Base-by-base conservation (phyloP, 2,797 vertebrate species). In the Yasuhikotakia modesta region DNA sequence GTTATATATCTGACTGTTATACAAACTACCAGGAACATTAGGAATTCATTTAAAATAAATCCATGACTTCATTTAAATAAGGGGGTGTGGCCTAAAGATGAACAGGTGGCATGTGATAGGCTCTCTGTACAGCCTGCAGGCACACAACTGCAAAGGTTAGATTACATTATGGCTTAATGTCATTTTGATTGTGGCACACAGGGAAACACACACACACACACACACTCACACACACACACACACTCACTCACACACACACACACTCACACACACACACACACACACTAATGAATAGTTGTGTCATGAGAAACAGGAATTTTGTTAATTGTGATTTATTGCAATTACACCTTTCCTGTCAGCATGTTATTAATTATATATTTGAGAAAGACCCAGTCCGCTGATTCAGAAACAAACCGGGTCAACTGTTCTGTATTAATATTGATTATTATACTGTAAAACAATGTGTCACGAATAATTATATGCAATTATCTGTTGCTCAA, bases 401-500 rank as follows among this genome's bases (percentile, higher is more conserved):
- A 39, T 78, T 82, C 65, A 39, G 65, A 53, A 69, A 69, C 74
- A 79, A 70, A 66, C 35, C 14, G 48, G 74, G 73, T 79, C 61
- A 76, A 79, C 67, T 14, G 32, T 45, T 61, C 70, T 32, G 12
- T 71, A 75, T 79, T 82, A 76, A 79, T 79, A 73, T 79, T 72
- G 67, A 82, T 82, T 76, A 82, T 82, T 61, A 79, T 76, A 82
- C 66, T 67, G 76, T 76, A 79, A 55, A 84, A 74, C 63, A 73
- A 81, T 78, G 65, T 19, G 60, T 32, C 53, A 50, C 57, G 70
- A 82, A 71, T 78, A 81, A 84, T 79, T 79, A 73, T 70, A 58
- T 63, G 70, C 55, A 77, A 78, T 84, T 79, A 82, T 81, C 79
- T 78, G 69, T 73, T 79, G 77, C n/a, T n/a, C n/a, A n/a, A n/a